Evolutionary conservation across 2,797 vertebrate genomes (phyloP), one percentile per base, ranked within the genome.

Genomic region (Aphelocoma californica): DNA sequence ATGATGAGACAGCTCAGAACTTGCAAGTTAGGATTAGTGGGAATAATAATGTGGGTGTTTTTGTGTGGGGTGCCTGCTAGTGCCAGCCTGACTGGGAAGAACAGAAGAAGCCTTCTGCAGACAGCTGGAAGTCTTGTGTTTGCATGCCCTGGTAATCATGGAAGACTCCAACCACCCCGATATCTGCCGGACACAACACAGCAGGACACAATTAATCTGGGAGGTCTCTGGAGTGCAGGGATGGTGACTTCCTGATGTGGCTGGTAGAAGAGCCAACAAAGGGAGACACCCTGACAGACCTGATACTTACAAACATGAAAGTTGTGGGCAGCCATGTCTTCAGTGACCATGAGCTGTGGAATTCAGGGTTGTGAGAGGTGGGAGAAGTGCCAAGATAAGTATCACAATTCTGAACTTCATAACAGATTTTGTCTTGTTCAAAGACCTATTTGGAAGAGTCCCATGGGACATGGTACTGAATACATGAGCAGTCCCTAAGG

Each of bases 131-230:
- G 7, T 21, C 16, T 40, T 7, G 5, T 25, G 6, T 36, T 73
- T 5, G 1, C 19, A 62, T 40, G 20, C 9, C 24, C 21, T 78
- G 24, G 9, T 29, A 42, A 34, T 80, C 34, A 18, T 3, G 3
- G 21, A 4, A 3, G 5, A 29, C 25, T 72, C 32, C 32, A 84
- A 28, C 36, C 25, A 53, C 24, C 3, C 28, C 0, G 0, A 1
- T 38, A 61, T 29, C 62, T 86, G 29, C 48, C 83, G 53, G 32
- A 71, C 60, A 32, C 31, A 47, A 4, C 6, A 9, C n/a, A 57
- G 26, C n/a, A 67, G 32, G 38, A 18, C 32, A 64, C 8, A 20
- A 67, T 5, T 6, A 45, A 42, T 54, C 48, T 53, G 45, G 20
- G 15, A 65, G 9, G 14, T 9, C 67, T 66, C 57, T 74, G 65